Conservation (phyloP, 2,797 vertebrate species). For the Molossus alvarezi region DNA sequence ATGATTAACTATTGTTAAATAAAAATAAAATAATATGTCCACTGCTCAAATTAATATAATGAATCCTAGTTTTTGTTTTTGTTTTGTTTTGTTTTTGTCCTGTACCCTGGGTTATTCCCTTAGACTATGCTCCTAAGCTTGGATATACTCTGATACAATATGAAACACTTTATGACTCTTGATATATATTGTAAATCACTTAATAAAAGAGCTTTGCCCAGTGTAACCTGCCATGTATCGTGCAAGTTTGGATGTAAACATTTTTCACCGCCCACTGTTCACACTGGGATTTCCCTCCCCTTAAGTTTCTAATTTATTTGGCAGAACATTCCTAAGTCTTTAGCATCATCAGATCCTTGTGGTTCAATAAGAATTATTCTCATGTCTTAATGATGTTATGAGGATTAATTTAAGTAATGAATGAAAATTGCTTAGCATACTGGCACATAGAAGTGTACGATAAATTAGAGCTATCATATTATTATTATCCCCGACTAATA, state of each 20-base stretch:
- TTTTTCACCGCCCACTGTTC: not conserved
- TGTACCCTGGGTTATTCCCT: not conserved
- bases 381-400: conserved; percentile 68
- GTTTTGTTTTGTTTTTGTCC: not conserved
- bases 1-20: not conserved
- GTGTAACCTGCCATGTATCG: not conserved
- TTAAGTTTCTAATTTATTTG: conserved; percentile 60
- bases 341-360: conserved; percentile 46
- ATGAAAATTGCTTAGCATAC: conserved; percentile 71
- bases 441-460: conserved; percentile 63
- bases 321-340: conserved; percentile 57
- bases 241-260: not conserved
- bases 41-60: conserved; percentile 27
- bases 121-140: not conserved
- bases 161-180: not conserved
- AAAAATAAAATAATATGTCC: conserved; percentile 6
- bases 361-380: conserved; percentile 49
- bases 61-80: not conserved
- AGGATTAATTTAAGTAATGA: conserved; percentile 80
- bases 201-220: not conserved
- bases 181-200: not conserved
- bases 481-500: conserved; percentile 66
- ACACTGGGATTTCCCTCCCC: not conserved
- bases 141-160: not conserved
- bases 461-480: conserved; percentile 76